Percentiles rank a stretch among this genome's conserved stretches.
These are phyloP conservation scores for Taurulus bubalis DNA, from an alignment of 2,113 vertebrate genomes.

Conservation along the genomic window DNA sequence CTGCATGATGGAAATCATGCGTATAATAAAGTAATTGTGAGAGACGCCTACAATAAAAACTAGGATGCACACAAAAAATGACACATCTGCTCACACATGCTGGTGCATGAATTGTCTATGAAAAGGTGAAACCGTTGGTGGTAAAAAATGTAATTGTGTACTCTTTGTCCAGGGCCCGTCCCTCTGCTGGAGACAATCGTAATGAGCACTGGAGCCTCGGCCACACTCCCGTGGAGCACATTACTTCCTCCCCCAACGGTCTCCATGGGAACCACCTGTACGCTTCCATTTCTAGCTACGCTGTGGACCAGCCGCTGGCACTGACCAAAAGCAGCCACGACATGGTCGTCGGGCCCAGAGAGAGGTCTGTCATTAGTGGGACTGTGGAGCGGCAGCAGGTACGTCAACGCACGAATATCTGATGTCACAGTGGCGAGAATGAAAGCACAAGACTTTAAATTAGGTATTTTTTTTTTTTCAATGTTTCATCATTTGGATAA, in stretches of 20 bases:
- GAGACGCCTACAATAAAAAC: not conserved
- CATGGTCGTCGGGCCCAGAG: constrained; percentile 63
- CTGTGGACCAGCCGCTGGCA: constrained; percentile 92
- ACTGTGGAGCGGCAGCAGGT: constrained; percentile 93
- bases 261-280: constrained; percentile 89
- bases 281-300: constrained; percentile 87
- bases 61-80: not conserved
- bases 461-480: not conserved
- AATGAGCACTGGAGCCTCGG: constrained; percentile 90
- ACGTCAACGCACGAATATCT: constrained; percentile 6
- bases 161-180: constrained; percentile 85
- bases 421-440: not conserved
- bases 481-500: not conserved
- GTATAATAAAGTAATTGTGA: not conserved
- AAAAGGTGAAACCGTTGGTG: constrained; percentile 17
- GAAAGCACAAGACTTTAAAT: not conserved
- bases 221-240: constrained; percentile 89
- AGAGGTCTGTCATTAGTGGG: constrained; percentile 79
- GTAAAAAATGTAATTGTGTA: constrained; percentile 10
- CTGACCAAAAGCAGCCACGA: constrained; percentile 93
- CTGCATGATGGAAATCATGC: not conserved
- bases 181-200: constrained; percentile 89
- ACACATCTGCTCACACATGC: not conserved
- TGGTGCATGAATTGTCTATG: not conserved
- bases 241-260: constrained; percentile 87